phyloP scores from a whole-genome alignment of 2,888 invertebrate species.

The Lacanobia wlatinum region DNA sequence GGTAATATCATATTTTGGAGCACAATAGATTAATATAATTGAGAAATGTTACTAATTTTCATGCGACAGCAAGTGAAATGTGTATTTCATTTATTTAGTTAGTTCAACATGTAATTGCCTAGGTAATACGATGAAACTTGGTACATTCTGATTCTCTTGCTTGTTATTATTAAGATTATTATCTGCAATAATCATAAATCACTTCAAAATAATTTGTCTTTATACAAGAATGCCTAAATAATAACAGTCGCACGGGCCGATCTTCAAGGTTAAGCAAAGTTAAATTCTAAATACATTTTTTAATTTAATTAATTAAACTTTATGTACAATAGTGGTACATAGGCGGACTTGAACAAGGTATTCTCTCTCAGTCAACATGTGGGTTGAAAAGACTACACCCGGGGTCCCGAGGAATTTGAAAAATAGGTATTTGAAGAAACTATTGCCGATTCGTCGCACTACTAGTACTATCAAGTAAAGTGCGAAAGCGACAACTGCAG shows the following conservation, averaged over 20 bases:
- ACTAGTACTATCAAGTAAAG: too few relatives aligned
- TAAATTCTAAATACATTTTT: background rate
- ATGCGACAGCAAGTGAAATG: conserved; percentile 5
- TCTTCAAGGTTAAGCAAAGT: too few relatives aligned
- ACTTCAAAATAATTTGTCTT: background rate
- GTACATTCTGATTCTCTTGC: background rate
- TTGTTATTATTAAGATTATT: background rate
- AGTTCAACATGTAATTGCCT: background rate
- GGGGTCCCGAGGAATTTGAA: too few relatives aligned
- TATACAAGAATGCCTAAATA: background rate
- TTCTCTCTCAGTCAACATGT: too few relatives aligned
- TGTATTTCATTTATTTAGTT: background rate
- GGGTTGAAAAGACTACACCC: too few relatives aligned
- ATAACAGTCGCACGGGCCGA: too few relatives aligned
- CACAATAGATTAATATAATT: conserved; percentile 3
- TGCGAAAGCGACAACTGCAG: too few relatives aligned
- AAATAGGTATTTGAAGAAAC: too few relatives aligned
- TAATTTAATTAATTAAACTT: too few relatives aligned
- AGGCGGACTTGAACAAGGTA: too few relatives aligned
- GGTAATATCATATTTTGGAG: conserved; percentile 8
- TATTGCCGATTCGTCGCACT: too few relatives aligned
- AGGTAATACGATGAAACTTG: background rate
- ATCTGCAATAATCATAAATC: background rate
- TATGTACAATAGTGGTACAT: too few relatives aligned
- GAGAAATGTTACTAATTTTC: conserved; percentile 11